Conservation (phyloP, 2,888 invertebrate genomes). For the Digitonthophagus gazella region DNA sequence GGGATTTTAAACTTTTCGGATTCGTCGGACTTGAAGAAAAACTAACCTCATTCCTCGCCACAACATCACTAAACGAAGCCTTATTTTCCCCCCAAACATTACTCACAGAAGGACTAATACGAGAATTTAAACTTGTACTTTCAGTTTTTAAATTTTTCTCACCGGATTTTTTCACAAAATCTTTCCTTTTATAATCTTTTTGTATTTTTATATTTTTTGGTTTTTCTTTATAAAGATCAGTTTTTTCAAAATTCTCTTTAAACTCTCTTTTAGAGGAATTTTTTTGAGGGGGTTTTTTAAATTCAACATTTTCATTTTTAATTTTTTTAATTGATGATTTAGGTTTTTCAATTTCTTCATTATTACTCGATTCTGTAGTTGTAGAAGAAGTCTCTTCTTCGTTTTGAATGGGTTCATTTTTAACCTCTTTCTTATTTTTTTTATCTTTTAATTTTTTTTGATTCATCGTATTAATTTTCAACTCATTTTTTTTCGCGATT, state of each 20-base stretch:
- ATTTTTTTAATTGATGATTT: constrained; percentile 23
- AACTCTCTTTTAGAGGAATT: constrained; percentile 22
- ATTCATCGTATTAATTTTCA: constrained; percentile 23
- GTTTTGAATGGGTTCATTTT: constrained; percentile 39
- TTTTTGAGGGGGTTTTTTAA: constrained; percentile 19
- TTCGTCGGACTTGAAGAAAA: constrained; percentile 30
- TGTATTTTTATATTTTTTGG: constrained; percentile 35
- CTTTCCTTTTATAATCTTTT: constrained; percentile 43
- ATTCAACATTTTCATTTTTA: constrained; percentile 17
- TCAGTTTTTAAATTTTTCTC: no score
- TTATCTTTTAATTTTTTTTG: constrained; percentile 29
- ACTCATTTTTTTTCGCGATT: constrained; percentile 17
- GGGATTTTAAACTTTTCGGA: constrained; percentile 35
- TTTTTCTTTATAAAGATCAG: constrained; percentile 30
- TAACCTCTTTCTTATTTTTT: constrained; percentile 29
- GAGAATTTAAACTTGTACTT: constrained; percentile 26
- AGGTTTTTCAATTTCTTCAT: constrained; percentile 53
- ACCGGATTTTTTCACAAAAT: constrained; percentile 36
- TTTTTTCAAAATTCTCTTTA: constrained; percentile 28
- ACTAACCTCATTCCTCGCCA: constrained; percentile 54
- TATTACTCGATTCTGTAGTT: constrained; percentile 67
- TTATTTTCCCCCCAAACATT: constrained; percentile 56
- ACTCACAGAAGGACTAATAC: constrained; percentile 39
- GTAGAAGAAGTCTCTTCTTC: constrained; percentile 71
- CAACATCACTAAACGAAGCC: constrained; percentile 61